Percentiles rank a stretch among this genome's conserved stretches.
phyloP scores from a whole-genome alignment of 2,888 invertebrate genomes.

The Leptinotarsa haldemani region DNA sequence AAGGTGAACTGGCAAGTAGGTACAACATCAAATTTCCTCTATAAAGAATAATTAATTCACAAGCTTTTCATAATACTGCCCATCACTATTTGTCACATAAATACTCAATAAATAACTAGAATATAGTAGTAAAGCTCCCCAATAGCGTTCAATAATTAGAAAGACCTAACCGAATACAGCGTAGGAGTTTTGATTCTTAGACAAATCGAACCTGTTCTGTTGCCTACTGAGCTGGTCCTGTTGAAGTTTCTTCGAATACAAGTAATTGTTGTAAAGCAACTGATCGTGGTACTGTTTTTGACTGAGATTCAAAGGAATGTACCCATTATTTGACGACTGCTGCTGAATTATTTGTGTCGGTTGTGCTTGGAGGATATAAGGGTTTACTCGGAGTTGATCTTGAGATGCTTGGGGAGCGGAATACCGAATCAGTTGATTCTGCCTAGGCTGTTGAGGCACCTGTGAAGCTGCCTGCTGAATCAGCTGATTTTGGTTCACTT shows the following conservation, averaged over 20 bases:
- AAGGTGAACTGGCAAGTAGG: background rate
- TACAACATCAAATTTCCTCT: background rate
- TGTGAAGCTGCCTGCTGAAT: conserved; percentile 39
- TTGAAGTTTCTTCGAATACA: conserved; percentile 51
- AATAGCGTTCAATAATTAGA: background rate
- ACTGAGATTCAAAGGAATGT: conserved; percentile 50
- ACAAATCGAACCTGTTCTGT: conserved; percentile 58
- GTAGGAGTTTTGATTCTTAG: conserved; percentile 51
- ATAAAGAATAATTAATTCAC: background rate
- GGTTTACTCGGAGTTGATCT: background rate
- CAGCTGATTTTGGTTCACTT: conserved; percentile 28
- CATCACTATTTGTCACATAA: conserved; percentile 18
- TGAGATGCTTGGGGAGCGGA: conserved; percentile 11
- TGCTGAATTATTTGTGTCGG: conserved; percentile 17
- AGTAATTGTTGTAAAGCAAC: conserved; percentile 52
- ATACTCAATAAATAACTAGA: conserved; percentile 18
- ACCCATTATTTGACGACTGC: conserved; percentile 38
- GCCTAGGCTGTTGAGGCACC: conserved; percentile 22
- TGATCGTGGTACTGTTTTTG: conserved; percentile 54
- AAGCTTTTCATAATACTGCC: conserved; percentile 17
- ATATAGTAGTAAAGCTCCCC: background rate
- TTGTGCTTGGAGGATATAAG: conserved; percentile 8
- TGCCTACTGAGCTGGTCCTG: conserved; percentile 56
- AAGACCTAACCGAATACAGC: conserved; percentile 51
- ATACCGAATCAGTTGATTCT: background rate